These are phyloP conservation scores for Typhlichthys subterraneus DNA, from an alignment of 2,797 vertebrate genomes.

Conservation along the genomic window DNA sequence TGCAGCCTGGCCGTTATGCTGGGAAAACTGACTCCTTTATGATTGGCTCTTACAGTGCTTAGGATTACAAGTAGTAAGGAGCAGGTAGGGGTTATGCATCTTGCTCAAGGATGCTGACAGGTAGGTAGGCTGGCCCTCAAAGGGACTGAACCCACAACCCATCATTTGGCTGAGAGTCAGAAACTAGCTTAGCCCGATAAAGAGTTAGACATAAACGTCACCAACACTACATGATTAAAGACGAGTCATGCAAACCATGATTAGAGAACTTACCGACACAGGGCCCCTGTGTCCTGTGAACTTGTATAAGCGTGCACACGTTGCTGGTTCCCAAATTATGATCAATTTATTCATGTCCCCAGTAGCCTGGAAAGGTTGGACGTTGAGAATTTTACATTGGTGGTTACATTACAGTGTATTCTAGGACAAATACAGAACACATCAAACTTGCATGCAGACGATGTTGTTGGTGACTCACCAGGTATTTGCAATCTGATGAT, in stretches of 20 bases:
- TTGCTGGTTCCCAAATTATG: slow-evolving; percentile 91
- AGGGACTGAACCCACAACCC: too few relatives aligned
- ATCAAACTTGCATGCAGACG: too few relatives aligned
- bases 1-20: too few relatives aligned
- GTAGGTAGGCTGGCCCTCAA: too few relatives aligned
- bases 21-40: too few relatives aligned
- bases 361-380: slow-evolving; percentile 78
- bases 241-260: not conserved
- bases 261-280: slow-evolving; percentile 83
- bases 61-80: too few relatives aligned
- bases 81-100: too few relatives aligned
- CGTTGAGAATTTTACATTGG: not conserved
- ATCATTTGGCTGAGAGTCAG: too few relatives aligned
- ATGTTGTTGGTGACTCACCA: slow-evolving; percentile 73
- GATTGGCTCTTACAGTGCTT: too few relatives aligned
- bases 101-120: too few relatives aligned
- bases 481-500: slow-evolving; percentile 92
- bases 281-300: slow-evolving; percentile 91
- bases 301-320: slow-evolving; percentile 86
- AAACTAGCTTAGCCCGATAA: not conserved
- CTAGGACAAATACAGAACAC: too few relatives aligned
- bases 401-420: not conserved
- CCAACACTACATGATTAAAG: not conserved
- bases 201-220: too few relatives aligned
- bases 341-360: slow-evolving; percentile 94